These are phyloP conservation scores for Ailuropoda melanoleuca DNA, from an alignment of 2,113 vertebrate genomes.

Conservation along the genomic window DNA sequence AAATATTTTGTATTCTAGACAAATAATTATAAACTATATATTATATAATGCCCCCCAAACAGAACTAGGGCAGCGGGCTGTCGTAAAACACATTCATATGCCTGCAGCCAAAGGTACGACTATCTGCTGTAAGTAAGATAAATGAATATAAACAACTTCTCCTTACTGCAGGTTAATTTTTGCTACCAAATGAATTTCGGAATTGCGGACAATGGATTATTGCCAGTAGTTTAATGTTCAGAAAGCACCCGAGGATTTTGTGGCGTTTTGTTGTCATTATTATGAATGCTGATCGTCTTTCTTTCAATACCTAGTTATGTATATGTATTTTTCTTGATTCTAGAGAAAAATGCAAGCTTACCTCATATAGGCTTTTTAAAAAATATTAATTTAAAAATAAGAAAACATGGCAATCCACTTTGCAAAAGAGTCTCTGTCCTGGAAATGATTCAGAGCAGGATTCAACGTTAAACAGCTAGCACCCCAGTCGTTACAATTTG, in stretches of 20 bases:
- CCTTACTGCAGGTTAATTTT: background rate
- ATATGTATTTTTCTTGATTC: background rate
- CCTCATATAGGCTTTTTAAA: background rate
- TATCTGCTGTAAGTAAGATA: background rate
- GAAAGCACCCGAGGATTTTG: background rate
- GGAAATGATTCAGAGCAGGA: constrained; percentile 56
- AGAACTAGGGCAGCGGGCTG: background rate
- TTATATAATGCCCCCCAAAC: background rate
- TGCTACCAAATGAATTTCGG: background rate
- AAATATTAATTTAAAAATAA: background rate
- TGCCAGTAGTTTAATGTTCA: background rate
- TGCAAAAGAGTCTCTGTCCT: background rate
- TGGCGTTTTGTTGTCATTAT: background rate
- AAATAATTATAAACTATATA: background rate
- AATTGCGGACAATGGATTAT: background rate
- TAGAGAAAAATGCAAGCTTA: constrained; percentile 4
- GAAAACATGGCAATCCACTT: background rate
- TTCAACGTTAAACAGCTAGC: constrained; percentile 44
- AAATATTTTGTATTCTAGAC: background rate
- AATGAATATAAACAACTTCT: background rate
- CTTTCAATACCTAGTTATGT: background rate
- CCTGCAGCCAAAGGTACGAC: background rate
- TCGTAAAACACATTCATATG: background rate
- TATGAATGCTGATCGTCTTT: background rate
- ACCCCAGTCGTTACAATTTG: background rate